Base-by-base conservation (phyloP, 2,888 invertebrate genomes). In the Amphipyra tragopoginis region DNA sequence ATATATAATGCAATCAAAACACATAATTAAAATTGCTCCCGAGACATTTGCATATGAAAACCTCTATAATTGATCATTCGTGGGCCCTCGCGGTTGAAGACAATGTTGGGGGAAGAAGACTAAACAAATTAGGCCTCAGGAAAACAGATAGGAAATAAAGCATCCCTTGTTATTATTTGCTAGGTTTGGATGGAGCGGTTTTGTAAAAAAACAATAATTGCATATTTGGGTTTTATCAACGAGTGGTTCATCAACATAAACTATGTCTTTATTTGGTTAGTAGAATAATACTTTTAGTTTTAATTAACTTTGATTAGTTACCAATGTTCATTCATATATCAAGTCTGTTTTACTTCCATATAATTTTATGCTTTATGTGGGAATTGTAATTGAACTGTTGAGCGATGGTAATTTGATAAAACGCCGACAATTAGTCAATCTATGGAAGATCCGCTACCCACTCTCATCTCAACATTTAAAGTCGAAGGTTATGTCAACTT, bases 11-110 rank as follows among this genome's bases (percentile, higher is more conserved):
- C 90, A 90, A 93, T 92, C 89, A 90, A 88, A 88, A 90, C 86
- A 88, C 86, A 87, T 90, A 92, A 93, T 93, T 92, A 93, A 92
- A 91, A 93, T 88, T 85, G 89, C 91, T 89, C 90, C 92, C 91
- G 84, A 79, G 86, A 85, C 84, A 93, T 93, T 93, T 93, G 92
- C 93, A 93, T 93, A 90, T 93, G 93, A 93, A 93, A 93, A 93
- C 92, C 90, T 88, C 84, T 89, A 88, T 93, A 91, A 93, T 92
- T 90, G 92, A 92, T 93, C 92, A 88, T 86, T 80, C 79, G 75
- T 72, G 75, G 62, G 63, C 78, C 80, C 81, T 79, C 78, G 74
- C 68, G 60, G 52, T 65, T 63, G 72, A 83, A 89, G 89, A 89
- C 89, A 88, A 88, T 83, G 75, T 63, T 38, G 66, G 58, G 65